Evolutionary conservation across 2,888 invertebrate species (phyloP), one percentile per base, ranked within the genome.

Genomic region (Schrankia costaestrigalis): DNA sequence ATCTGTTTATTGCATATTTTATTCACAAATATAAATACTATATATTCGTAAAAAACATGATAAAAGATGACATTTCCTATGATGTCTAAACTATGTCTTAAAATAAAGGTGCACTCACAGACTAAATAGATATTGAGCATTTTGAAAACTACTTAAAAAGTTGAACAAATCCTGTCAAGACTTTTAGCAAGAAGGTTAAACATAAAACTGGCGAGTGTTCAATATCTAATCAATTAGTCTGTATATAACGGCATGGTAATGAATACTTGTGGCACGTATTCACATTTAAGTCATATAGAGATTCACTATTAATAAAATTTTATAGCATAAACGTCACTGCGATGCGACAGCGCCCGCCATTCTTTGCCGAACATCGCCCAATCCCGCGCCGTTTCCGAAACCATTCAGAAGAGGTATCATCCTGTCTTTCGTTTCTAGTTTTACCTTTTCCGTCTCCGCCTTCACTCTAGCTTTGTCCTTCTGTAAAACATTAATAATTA

Each of bases 311-410:
- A 23, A 23, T 3, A 33, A 26, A 35, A 35, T 25, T 40, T 37
- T 9, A 23, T 26, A 33, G 18, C 17, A 23, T 10, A 11, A 11
- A 28, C 34, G 29, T 80, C 76, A 87, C 71, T 86, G 86, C 31
- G 86, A 76, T 26, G 86, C 86, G 26, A 86, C 85, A 0, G 87
- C 87, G 2, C 85, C 85, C 1, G 86, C 87, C 57, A 87, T 74
- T 46, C 87, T 62, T 41, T 87, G 86, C 54, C 86, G 74, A 1
- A 87, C 85, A 47, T 81, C 86, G 10, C 69, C 66, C 3, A 87
- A 65, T 8, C 77, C 69, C 0, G 85, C 72, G 0, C 83, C 78
- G 29, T 83, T 86, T 41, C 80, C 71, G 63, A 87, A 86, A 0
- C 87, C 79, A 32, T 85, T 86, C 24, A 86, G 66, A n/a, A 83